Evolutionary conservation across 2,113 vertebrate species (phyloP).

Genomic region (Chrysochloris asiatica): DNA sequence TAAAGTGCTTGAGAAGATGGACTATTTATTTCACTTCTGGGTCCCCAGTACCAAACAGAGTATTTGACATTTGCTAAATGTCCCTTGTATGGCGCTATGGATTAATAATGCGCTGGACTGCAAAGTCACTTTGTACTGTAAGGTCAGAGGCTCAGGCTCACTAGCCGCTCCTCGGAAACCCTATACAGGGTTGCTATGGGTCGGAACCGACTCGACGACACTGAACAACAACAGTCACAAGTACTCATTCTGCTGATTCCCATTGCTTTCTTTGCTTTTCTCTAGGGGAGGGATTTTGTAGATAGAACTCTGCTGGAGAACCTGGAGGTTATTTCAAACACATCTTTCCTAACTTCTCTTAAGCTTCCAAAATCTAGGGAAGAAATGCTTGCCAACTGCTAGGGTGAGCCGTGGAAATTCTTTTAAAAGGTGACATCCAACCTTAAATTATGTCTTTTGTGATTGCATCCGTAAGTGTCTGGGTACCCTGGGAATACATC

Average conservation of each 20-base stretch:
- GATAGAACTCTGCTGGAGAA: neutral
- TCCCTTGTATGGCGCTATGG: no score
- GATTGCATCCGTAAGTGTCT: slow-evolving; percentile 42
- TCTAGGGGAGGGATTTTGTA: neutral
- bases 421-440: slow-evolving; percentile 56
- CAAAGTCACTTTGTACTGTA: no score
- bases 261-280: neutral
- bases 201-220: no score
- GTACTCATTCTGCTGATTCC: neutral
- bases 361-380: slow-evolving; percentile 25
- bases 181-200: no score
- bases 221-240: no score
- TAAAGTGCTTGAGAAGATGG: neutral
- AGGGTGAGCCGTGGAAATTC: slow-evolving; percentile 60
- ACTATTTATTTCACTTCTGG: neutral
- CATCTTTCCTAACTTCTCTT: slow-evolving; percentile 45
- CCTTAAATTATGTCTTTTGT: slow-evolving; percentile 56
- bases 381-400: slow-evolving; percentile 43
- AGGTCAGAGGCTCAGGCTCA: no score
- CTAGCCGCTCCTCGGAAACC: no score
- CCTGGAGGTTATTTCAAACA: slow-evolving; percentile 43
- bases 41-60: neutral
- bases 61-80: neutral
- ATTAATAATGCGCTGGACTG: no score
- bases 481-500: slow-evolving; percentile 30